Base-by-base conservation (phyloP, 2,888 invertebrate species). In the Drosophila gaucha region DNA sequence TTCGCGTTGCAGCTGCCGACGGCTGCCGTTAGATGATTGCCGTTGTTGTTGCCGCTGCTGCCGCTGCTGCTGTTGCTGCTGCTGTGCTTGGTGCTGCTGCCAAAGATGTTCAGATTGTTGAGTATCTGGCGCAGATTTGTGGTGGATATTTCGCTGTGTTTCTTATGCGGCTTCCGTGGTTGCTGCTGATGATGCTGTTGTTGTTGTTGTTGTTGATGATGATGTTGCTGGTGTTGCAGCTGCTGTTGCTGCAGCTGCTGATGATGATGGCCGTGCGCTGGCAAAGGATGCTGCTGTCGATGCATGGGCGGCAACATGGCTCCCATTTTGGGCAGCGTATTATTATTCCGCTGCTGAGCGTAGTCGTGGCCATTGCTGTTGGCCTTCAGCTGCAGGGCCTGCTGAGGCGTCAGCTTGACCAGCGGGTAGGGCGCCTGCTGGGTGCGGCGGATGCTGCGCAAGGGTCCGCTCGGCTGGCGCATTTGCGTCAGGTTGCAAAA, bases 381-480 rank as follows among this genome's bases (percentile, higher is more conserved):
- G 26, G 62, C 55, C 41, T 88, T 91, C 55, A 91, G 66, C 66
- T 91, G 91, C 16, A 90, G 80, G 12, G 89, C 90, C 66, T 91
- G 90, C 65, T 91, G 91, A 0, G 91, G 90, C 22, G 93, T 93
- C 12, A 95, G 93, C 91, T 95, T 95, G 14, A 96, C 94, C 80
- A 96, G 92, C 56, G 97, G 97, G 93, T 97, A 97, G 35, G 97
- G 96, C 22, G 96, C 96, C 91, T 96, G 96, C 78, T 95, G 94
- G 31, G 95, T 94, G 66, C 97, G 93, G 24, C 96, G 93, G 78
- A 97, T 94, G 76, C 93, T 94, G 43, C 96, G 92, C 10, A 95
- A 93, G 78, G 95, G 95, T 44, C 96, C 95, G 80, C 95, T 94
- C 69, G 94, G 94, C 86, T 95, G 94, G 86, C 95, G 93, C 54